phyloP scores from a whole-genome alignment of 2,113 vertebrate genomes.

The Sardina pilchardus region DNA sequence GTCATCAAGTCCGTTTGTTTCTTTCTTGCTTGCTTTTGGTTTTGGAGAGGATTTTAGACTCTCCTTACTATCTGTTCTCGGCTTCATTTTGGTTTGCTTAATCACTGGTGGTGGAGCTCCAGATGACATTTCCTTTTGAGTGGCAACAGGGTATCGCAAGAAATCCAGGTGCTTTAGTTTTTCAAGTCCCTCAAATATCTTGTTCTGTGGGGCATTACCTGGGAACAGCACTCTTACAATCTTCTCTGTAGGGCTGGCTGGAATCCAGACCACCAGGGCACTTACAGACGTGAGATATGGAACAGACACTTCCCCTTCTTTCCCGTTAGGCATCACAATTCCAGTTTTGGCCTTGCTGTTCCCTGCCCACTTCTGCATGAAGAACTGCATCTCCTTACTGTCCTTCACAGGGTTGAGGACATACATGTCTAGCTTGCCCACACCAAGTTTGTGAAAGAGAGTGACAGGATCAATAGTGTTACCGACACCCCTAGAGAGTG shows the following conservation, averaged over 20 bases:
- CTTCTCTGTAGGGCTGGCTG: slow-evolving; percentile 90
- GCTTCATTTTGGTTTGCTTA: slow-evolving; percentile 93
- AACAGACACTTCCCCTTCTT: slow-evolving; percentile 97
- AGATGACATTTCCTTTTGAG: slow-evolving; percentile 88
- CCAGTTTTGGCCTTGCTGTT: slow-evolving; percentile 99
- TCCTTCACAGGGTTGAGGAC: slow-evolving; percentile 95
- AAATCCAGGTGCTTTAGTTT: slow-evolving; percentile 95
- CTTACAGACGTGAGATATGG: slow-evolving; percentile 97
- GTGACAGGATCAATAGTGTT: slow-evolving; percentile 93
- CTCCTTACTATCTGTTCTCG: slow-evolving; percentile 93
- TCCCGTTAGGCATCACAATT: slow-evolving; percentile 87
- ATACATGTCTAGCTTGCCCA: slow-evolving; percentile 96
- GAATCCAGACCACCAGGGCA: slow-evolving; percentile 95
- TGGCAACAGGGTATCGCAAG: slow-evolving; percentile 90
- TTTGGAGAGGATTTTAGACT: slow-evolving; percentile 90
- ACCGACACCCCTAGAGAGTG: slow-evolving; percentile 88
- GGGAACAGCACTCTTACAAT: slow-evolving; percentile 96
- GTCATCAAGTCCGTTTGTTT: slow-evolving; percentile 74
- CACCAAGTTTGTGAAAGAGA: slow-evolving; percentile 96
- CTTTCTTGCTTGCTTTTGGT: slow-evolving; percentile 82
- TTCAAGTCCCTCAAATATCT: slow-evolving; percentile 96
- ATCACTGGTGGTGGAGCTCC: slow-evolving; percentile 79
- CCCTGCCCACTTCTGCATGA: slow-evolving; percentile 98
- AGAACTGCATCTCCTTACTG: slow-evolving; percentile 99
- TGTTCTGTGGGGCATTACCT: slow-evolving; percentile 97